Percentiles rank a stretch among this genome's conserved stretches.
Evolutionary conservation across 2,888 invertebrate genomes (phyloP).

Genomic region (Drosophila mayaguana): DNA sequence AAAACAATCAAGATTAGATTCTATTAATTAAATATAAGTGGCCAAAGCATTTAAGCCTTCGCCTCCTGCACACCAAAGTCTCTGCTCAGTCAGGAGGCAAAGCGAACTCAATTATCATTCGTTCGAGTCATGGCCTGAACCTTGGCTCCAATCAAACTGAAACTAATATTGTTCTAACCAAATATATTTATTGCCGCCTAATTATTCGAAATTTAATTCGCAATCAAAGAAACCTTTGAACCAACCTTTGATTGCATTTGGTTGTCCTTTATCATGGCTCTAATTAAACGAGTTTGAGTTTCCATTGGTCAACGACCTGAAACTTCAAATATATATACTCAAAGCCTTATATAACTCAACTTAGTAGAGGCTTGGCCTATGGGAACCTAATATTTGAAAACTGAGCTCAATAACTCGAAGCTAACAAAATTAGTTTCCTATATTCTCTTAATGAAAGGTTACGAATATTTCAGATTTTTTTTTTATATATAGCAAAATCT

Average conservation of each 20-base stretch:
- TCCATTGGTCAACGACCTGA: too few relatives aligned
- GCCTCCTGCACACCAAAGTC: neutral
- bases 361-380: too few relatives aligned
- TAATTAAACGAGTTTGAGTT: neutral
- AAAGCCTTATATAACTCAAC: too few relatives aligned
- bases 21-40: slow-evolving; percentile 3
- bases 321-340: too few relatives aligned
- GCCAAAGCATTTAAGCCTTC: slow-evolving; percentile 3
- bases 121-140: neutral
- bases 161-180: neutral
- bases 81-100: neutral
- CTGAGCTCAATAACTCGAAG: too few relatives aligned
- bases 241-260: neutral
- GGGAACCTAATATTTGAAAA: too few relatives aligned
- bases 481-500: neutral
- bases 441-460: too few relatives aligned
- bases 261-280: neutral
- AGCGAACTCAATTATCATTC: neutral
- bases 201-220: neutral
- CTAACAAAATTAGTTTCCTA: too few relatives aligned
- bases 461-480: too few relatives aligned
- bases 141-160: neutral
- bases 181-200: neutral
- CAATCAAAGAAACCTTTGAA: neutral
- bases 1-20: slow-evolving; percentile 1